Percentiles rank a stretch among this genome's conserved stretches.
These are phyloP conservation scores for Rhegmatorhina hoffmannsi DNA, from an alignment of 2,113 vertebrate species.

Conservation along the genomic window DNA sequence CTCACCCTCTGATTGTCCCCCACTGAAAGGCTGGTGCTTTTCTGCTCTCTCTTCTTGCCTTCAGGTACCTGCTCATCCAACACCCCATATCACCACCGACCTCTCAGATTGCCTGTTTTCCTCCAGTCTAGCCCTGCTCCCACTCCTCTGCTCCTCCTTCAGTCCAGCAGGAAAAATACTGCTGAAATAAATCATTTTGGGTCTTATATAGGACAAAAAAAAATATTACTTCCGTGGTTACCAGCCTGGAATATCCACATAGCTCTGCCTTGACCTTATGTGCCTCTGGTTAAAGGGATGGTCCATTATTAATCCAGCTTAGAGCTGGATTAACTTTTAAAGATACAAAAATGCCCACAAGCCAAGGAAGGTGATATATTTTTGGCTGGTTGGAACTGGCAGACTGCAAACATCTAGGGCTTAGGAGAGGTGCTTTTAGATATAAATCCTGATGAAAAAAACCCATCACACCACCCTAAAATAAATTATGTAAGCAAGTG, in stretches of 20 bases:
- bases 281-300: slow-evolving; percentile 56
- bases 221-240: background rate
- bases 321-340: slow-evolving; percentile 67
- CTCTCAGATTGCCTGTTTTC: background rate
- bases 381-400: slow-evolving; percentile 28
- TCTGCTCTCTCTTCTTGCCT: background rate
- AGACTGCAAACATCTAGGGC: background rate
- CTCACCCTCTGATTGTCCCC: background rate
- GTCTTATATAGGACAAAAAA: background rate
- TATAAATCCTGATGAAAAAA: slow-evolving; percentile 19
- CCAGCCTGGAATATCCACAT: background rate
- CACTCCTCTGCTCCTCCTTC: background rate
- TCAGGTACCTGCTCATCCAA: background rate
- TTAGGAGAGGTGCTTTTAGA: slow-evolving; percentile 47
- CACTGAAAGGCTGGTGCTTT: rapidly evolving
- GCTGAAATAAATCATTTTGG: background rate
- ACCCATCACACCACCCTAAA: background rate
- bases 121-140: background rate
- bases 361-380: slow-evolving; percentile 36
- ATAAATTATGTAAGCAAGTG: slow-evolving; percentile 6
- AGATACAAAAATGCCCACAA: slow-evolving; percentile 54
- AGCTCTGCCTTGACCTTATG: slow-evolving; percentile 48
- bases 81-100: rapidly evolving
- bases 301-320: slow-evolving; percentile 60
- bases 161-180: background rate